Base-by-base conservation (phyloP, 1,140 invertebrate genomes). In the Trialeurodes vaporariorum region DNA sequence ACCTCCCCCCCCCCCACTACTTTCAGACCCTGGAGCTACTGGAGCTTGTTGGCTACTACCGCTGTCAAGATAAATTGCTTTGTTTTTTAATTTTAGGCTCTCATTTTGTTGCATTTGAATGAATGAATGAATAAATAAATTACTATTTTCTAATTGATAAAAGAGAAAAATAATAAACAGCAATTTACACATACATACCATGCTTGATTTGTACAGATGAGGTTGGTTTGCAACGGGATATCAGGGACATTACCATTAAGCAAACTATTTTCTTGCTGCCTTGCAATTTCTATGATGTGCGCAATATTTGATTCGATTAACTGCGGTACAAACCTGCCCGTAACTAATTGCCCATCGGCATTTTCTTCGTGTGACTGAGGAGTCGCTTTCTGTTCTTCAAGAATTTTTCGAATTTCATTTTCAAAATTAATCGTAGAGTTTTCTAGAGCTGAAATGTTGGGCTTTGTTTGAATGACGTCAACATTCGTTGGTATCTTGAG, bases 351-450 rank as follows among this genome's bases (percentile, higher is more conserved):
- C 1, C 27, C 68, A 2, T 40, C 27, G 5, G 17, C 34, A 49
- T 49, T 49, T 49, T 49, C 34, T 49, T 49, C 34, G 34, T 49
- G 34, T 49, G 34, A 49, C 5, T 34, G 60, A 9, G 25, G 59
- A 23, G 27, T 64, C 26, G 63, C 26, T 76, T 84, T 85, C 74
- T 86, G 85, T 72, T 88, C 86, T 73, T 89, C 87, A 61, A 89
- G 78, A 68, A 89, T 79, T 75, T 86, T 86, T 77, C 88, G 86
- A 69, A 89, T 86, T 74, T 89, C 68, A 25, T 67, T 27, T 60
- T 73, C 72, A 67, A 73, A 73, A 59, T 73, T 70, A 26, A 67
- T 68, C 27, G 63, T 62, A 2, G 62, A 65, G 2, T 27, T 63
- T 23, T 62, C 49, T 17, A 59, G 68, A 59, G 65, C 68, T 22